Base-by-base conservation (phyloP, 2,888 invertebrate genomes). In the Cancer borealis region DNA sequence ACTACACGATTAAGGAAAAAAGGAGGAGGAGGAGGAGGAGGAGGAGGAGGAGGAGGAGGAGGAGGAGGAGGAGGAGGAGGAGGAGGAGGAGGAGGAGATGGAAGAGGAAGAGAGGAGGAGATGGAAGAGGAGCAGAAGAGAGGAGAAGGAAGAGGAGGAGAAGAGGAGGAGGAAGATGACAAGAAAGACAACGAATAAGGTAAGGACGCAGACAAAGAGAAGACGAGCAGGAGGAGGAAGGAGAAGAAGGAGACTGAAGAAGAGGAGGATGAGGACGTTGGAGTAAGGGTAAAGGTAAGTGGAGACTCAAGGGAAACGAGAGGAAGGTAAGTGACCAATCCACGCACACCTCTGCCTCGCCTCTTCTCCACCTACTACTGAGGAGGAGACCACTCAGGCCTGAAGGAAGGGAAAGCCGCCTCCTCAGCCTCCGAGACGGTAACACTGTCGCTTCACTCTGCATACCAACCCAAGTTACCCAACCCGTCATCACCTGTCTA, bases 271-370 rank as follows among this genome's bases (percentile, higher is more conserved):
- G 66, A 66, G 60, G 66, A 66, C 66, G 66, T 66, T n/a, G 66
- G 66, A 66, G 66, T 66, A 66, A 66, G 21, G 66, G 66, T 21
- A 66, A 66, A 66, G 66, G 66, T 66, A 66, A 66, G 66, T 66
- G 66, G 66, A 66, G 79, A 30, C 79, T 79, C 30, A 30, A 79
- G 79, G 21, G 30, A 79, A 26, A 30, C 79, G 26, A 79, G 79
- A 79, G 79, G 30, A 30, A 79, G 79, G 21, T 30, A 30, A 79
- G 79, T 79, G 79, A 79, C 79, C 79, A 79, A 79, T 79, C 79
- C 30, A 79, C 30, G 79, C 30, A 79, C 79, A 79, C 79, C 54
- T 66, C 66, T 21, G 66, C 66, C 66, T n/a, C n/a, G 66, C 66
- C 66, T 66, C 66, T n/a, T 66, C 79, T 26, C 79, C 30, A 8